These are phyloP conservation scores for Psittacara wagleri DNA, from an alignment of 2,113 vertebrate genomes.

Conservation along the genomic window DNA sequence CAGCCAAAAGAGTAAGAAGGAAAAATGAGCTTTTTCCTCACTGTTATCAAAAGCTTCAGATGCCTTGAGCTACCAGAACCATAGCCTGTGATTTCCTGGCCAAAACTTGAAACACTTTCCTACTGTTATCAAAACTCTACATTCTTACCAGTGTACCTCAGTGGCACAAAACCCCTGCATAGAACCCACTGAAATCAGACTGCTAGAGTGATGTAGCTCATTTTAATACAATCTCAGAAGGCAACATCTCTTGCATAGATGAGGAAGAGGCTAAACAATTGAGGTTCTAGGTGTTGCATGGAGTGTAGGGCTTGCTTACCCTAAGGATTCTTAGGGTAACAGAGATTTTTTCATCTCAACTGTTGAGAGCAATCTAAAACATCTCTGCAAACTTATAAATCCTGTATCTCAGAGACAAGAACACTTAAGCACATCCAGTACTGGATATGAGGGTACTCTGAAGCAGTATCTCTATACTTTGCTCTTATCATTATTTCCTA, in stretches of 20 bases:
- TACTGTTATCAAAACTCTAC: neutral
- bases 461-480: neutral
- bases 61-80: neutral
- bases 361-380: neutral
- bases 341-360: neutral
- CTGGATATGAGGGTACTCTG: neutral
- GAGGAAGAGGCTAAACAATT: neutral
- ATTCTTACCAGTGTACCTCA: neutral
- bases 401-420: neutral
- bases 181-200: neutral
- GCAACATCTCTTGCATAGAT: neutral
- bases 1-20: neutral
- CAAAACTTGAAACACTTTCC: neutral
- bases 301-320: neutral
- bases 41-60: neutral
- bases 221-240: neutral
- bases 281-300: neutral
- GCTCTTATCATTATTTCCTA: neutral
- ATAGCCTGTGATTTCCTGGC: neutral
- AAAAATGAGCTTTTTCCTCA: neutral
- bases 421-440: neutral
- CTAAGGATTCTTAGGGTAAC: neutral
- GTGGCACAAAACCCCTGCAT: neutral
- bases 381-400: neutral
- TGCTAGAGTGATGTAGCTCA: rapidly evolving